Percentiles rank a stretch among this genome's conserved stretches.
Conservation (phyloP, 2,113 vertebrate genomes). For the Nyctereutes procyonoides region DNA sequence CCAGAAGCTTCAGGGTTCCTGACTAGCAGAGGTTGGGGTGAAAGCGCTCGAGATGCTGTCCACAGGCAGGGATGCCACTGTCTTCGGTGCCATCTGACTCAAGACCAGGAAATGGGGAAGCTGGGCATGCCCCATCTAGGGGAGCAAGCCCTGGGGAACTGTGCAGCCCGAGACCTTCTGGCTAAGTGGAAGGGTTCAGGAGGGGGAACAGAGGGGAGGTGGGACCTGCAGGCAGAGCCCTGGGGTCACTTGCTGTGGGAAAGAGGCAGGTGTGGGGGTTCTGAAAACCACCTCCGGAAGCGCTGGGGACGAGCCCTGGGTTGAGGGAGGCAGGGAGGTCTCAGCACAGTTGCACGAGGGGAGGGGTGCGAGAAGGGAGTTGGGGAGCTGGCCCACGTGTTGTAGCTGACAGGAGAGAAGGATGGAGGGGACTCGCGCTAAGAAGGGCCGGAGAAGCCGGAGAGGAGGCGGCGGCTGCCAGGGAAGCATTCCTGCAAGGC, state of each 20-base stretch:
- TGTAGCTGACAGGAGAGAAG: background rate
- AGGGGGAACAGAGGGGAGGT: background rate
- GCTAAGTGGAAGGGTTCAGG: rapidly evolving
- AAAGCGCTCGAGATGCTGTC: background rate
- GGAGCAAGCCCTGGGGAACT: no score
- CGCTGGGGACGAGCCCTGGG: background rate
- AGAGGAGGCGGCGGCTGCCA: background rate
- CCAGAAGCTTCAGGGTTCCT: background rate
- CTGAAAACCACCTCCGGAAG: background rate
- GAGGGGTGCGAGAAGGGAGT: background rate
- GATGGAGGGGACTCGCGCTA: rapidly evolving
- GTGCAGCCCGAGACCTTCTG: background rate
- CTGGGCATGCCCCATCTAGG: background rate
- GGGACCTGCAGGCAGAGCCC: no score
- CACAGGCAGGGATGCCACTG: background rate
- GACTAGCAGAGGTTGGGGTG: background rate
- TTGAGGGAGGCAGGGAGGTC: background rate
- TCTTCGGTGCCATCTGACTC: background rate
- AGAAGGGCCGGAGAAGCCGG: rapidly evolving
- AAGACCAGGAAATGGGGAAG: background rate
- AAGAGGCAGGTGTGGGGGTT: background rate
- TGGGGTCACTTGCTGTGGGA: background rate
- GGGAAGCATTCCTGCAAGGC: rapidly evolving
- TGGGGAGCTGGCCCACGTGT: rapidly evolving
- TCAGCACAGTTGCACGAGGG: background rate